Evolutionary conservation across 2,113 vertebrate genomes (phyloP).

Genomic region (Prunella himalayana): DNA sequence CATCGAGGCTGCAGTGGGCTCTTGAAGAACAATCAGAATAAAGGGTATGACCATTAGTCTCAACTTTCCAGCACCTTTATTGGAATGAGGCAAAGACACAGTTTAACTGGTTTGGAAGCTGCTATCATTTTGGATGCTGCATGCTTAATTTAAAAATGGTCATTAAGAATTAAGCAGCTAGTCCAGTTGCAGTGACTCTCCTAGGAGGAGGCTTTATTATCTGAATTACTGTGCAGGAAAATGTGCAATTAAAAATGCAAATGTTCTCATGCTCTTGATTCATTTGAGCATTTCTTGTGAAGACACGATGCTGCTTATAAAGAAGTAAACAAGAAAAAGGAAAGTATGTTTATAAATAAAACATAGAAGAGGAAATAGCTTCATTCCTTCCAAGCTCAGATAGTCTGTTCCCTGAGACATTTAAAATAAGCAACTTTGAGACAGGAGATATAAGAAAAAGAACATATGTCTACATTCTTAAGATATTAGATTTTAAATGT

Average conservation of each 20-base stretch:
- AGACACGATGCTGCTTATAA: not conserved
- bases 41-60: not conserved
- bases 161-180: constrained; percentile 32
- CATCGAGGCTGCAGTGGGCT: not conserved
- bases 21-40: not conserved
- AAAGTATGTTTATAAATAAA: not conserved
- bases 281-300: not conserved
- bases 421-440: not conserved
- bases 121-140: not conserved
- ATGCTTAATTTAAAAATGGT: not conserved
- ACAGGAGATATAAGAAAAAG: not conserved
- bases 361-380: not conserved
- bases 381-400: not conserved
- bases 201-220: not conserved
- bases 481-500: not conserved
- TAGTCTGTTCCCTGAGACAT: not conserved
- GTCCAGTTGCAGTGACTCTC: not conserved
- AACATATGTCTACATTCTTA: not conserved
- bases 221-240: not conserved
- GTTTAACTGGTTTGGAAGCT: not conserved
- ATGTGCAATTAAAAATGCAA: not conserved
- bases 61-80: not conserved
- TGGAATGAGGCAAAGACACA: not conserved
- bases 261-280: not conserved
- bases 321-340: not conserved